These are phyloP conservation scores for Myzus persicae DNA, from an alignment of 1,140 invertebrate genomes.

Conservation along the genomic window DNA sequence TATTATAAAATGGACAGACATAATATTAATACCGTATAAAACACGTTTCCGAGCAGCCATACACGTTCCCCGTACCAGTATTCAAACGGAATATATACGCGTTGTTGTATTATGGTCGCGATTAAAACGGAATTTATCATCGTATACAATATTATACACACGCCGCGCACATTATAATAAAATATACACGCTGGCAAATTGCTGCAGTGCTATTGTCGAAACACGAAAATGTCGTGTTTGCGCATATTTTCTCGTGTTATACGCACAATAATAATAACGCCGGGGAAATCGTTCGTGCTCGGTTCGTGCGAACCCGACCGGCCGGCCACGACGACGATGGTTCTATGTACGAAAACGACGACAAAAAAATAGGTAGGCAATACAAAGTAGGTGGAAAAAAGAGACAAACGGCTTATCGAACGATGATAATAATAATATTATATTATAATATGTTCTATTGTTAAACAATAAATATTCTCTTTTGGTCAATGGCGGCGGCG, in stretches of 20 bases:
- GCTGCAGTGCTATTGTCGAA: neutral
- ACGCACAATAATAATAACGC: neutral
- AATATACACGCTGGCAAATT: slow-evolving; percentile 22
- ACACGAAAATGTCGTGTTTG: slow-evolving; percentile 36
- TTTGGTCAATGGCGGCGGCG: slow-evolving; percentile 8
- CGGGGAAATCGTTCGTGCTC: neutral
- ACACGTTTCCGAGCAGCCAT: neutral
- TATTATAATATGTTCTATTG: neutral
- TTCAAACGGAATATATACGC: neutral
- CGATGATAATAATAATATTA: slow-evolving; percentile 8
- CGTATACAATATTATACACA: neutral
- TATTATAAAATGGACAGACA: neutral
- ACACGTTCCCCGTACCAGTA: neutral
- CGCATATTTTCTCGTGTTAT: slow-evolving; percentile 33
- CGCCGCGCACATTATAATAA: neutral
- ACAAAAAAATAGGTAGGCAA: neutral
- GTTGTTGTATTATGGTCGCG: neutral
- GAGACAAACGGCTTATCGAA: neutral
- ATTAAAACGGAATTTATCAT: slow-evolving; percentile 22
- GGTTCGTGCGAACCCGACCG: neutral
- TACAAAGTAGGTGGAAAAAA: neutral
- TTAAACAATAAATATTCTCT: slow-evolving; percentile 11
- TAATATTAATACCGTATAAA: neutral
- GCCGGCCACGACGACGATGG: neutral
- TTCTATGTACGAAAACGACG: neutral